phyloP scores from a whole-genome alignment of 2,797 vertebrate genomes.

The Intellagama lesueurii region DNA sequence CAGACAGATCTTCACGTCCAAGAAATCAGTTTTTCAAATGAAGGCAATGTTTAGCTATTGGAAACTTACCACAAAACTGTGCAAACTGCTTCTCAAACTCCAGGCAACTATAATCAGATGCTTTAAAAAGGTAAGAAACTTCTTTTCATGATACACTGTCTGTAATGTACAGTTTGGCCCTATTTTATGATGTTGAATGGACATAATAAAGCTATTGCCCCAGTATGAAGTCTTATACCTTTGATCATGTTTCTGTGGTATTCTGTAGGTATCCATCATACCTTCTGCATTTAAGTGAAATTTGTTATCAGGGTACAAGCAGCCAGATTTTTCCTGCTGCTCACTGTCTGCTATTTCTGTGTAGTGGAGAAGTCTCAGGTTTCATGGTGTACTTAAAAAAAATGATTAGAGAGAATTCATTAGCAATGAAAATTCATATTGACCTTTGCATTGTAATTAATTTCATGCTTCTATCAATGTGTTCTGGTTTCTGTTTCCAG shows the following conservation, averaged over 20 bases:
- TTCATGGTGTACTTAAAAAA: not conserved
- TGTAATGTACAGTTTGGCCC: not conserved
- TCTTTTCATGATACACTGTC: too few relatives aligned
- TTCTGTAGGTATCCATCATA: too few relatives aligned
- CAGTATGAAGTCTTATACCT: not conserved
- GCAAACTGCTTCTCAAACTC: too few relatives aligned
- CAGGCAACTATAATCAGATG: too few relatives aligned
- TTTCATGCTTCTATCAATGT: slow-evolving; percentile 12
- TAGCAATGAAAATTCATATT: slow-evolving; percentile 38
- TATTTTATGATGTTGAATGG: not conserved
- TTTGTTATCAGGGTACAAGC: not conserved
- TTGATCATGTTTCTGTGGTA: not conserved
- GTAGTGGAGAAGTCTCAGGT: slow-evolving; percentile 22
- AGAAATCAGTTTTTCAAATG: too few relatives aligned
- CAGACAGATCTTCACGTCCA: too few relatives aligned
- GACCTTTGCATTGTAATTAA: slow-evolving; percentile 47
- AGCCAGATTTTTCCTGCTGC: not conserved
- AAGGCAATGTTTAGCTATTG: too few relatives aligned
- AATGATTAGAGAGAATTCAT: slow-evolving; percentile 27
- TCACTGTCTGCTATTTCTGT: not conserved
- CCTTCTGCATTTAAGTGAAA: not conserved
- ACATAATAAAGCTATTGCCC: not conserved
- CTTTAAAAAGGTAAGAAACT: too few relatives aligned
- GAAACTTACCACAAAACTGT: too few relatives aligned
- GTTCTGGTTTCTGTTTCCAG: not conserved